Evolutionary conservation across 2,113 vertebrate species (phyloP), one percentile per base, ranked within the genome.

Genomic region (Brachionichthys hirsutus): DNA sequence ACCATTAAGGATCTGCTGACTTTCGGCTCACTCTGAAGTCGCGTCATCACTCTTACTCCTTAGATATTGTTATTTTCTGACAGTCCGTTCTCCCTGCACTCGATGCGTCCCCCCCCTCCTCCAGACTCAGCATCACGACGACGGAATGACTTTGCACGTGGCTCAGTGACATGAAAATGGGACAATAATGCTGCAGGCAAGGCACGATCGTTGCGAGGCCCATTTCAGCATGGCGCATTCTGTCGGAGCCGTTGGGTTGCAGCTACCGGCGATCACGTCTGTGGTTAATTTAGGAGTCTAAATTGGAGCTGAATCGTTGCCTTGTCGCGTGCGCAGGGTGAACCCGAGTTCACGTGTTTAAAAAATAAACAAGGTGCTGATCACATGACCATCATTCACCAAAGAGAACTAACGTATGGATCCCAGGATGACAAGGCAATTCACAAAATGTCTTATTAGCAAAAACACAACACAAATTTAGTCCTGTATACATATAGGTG

Each of bases 291-390:
- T 30, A 22, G 56, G 24, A 18, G 58, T 54, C 55, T 14, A 57
- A 54, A 80, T 78, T 78, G 52, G 53, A 71, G 49, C 76, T 30
- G 12, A 53, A 41, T 50, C 18, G 52, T 46, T 64, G 14, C 15
- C 13, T 49, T 54, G 35, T 42, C 19, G 18, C 16, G 19, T 45
- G 49, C 50, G 52, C 43, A 62, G 79, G 82, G 81, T 77, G 72
- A 85, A 84, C 72, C 43, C 14, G 51, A 83, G 84, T 87, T 87
- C 54, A 86, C 16, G 19, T 30, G 5, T 30, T 47, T 38, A 20
- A 38, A 35, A 1, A 35, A 30, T 34, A 15, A 6, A 48, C 17
- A 59, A 36, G 15, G 15, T 10, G 15, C 40, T 18, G 43, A 16
- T 3, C 6, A 6, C 14, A 2, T 40, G 3, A 40, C 9, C 9